Evolutionary conservation across 2,113 vertebrate species (phyloP).

Genomic region (Onychorhynchus coronatus): DNA sequence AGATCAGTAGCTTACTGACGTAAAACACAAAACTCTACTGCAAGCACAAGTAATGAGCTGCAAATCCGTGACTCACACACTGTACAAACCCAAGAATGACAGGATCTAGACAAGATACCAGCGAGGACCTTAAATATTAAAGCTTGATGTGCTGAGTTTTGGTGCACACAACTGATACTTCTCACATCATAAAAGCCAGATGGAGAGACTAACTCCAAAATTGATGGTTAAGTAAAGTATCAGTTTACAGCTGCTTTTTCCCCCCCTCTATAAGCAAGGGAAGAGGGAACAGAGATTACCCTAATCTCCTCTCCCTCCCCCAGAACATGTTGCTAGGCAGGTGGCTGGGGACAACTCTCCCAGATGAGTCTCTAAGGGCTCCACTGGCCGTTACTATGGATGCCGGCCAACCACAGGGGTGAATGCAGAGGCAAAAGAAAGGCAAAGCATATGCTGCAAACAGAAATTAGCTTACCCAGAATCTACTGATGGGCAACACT

Average conservation of each 20-base stretch:
- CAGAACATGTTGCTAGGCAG: conserved; percentile 67
- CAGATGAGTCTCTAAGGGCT: conserved; percentile 32
- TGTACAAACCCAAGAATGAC: background rate
- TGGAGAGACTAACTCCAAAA: conserved; percentile 17
- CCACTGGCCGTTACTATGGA: conserved; percentile 39
- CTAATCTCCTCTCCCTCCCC: conserved; percentile 33
- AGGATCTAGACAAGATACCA: background rate
- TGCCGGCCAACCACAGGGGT: conserved; percentile 34
- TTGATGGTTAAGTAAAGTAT: conserved; percentile 5
- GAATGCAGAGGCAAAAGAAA: background rate
- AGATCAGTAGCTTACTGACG: background rate
- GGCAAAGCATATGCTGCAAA: background rate
- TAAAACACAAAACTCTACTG: background rate
- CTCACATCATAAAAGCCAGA: background rate
- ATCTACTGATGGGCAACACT: background rate
- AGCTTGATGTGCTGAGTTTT: background rate
- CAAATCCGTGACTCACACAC: background rate
- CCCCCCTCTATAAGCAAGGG: background rate
- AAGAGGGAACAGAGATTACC: background rate
- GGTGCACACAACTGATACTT: background rate
- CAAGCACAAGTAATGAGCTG: background rate
- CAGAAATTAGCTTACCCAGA: background rate
- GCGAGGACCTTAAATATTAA: background rate
- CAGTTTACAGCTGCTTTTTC: background rate
- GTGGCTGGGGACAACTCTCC: conserved; percentile 18